Base-by-base conservation (phyloP, 2,113 vertebrate genomes). In the Xenus cinereus region DNA sequence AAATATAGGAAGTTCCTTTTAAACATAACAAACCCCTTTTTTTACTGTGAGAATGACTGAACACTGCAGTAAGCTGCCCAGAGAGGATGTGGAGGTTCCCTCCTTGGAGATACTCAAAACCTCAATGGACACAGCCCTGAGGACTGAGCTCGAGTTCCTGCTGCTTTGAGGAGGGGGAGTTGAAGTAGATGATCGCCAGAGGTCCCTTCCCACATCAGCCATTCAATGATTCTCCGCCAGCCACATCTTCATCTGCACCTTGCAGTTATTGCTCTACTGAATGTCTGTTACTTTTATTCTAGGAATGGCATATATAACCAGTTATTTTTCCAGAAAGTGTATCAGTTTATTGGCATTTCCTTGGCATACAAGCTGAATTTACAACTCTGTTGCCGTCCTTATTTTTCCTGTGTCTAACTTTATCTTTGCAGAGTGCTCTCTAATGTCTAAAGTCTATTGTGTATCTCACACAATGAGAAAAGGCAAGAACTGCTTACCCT, bases 371-470 rank as follows among this genome's bases (percentile, higher is more conserved):
- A 76, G 30, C 48, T 68, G 83, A 90, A 90, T 93, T 94, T 95
- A 82, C 53, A 84, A 86, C 48, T 56, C 59, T 84, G 78, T 46
- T 87, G 57, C 66, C 35, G 12, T 26, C 22, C 22, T 89, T 82
- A 81, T 89, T 95, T 69, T 63, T 93, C 66, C 39, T 43, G 37
- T 78, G 88, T 84, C 57, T 82, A 87, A 59, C 43, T 90, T 89
- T 48, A 67, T 6, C 57, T 82, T 89, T 76, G 41, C 45, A 87
- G 51, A 92, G 50, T 73, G 32, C 22, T 89, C 57, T 82, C 39
- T 79, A 78, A 94, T 87, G 86, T 97, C 84, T 82, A 77, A 95
- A 91, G 56, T 66, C 60, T 76, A 48, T 20, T 68, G 56, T 53
- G 21, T 78, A 54, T 30, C 51, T 88, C 60, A 81, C 46, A 77